Conservation (phyloP, 2,797 vertebrate species). For the Eupleurogrammus muticus region DNA sequence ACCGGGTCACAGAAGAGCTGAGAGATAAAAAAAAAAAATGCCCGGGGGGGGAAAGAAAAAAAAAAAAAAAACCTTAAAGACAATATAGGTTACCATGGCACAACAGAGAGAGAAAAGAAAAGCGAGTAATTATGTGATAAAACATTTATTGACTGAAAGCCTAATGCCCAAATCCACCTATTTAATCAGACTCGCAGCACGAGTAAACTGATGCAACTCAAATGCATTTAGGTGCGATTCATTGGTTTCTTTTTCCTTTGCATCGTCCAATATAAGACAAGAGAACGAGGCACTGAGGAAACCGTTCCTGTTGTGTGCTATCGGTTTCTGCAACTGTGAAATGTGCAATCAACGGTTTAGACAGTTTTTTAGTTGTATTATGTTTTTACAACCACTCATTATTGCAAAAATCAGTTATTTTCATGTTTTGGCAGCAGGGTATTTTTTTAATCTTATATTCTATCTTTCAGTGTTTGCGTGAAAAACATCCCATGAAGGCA, state of each 20-base stretch:
- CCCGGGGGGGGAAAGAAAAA: too few relatives aligned
- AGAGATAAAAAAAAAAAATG: background rate
- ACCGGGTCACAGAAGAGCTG: slow-evolving; percentile 15
- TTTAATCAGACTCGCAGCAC: background rate
- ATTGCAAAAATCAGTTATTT: background rate
- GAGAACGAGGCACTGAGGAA: background rate
- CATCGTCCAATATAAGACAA: background rate
- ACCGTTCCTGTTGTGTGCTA: background rate
- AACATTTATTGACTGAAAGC: background rate
- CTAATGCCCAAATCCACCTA: background rate
- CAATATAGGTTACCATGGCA: background rate
- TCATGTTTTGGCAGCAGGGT: too few relatives aligned
- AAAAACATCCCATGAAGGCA: background rate
- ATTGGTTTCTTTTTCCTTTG: background rate
- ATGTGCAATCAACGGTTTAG: background rate
- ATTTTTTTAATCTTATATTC: too few relatives aligned
- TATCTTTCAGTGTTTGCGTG: background rate
- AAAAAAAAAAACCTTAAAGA: background rate
- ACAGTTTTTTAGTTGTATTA: background rate
- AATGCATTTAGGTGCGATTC: background rate
- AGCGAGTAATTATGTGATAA: slow-evolving; percentile 11
- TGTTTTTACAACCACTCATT: background rate
- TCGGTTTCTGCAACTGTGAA: background rate
- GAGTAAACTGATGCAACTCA: slow-evolving; percentile 1
- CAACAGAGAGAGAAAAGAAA: slow-evolving; percentile 8